Evolutionary conservation across 2,888 invertebrate species (phyloP).

Genomic region (Lymantria monacha): DNA sequence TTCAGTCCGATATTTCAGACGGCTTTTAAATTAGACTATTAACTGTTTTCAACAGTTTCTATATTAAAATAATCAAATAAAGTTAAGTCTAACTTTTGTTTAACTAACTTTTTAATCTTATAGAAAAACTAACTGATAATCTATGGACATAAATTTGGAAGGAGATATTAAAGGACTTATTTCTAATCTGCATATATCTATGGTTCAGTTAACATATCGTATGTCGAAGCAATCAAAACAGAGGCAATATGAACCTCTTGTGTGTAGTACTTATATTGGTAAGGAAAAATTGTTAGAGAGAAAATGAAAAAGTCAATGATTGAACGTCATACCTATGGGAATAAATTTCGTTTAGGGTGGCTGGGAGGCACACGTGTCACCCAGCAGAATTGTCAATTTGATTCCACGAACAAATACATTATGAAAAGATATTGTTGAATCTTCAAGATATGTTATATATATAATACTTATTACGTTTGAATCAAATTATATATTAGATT

Average conservation of each 20-base stretch:
- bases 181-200: slow-evolving; percentile 5
- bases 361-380: slow-evolving; percentile 58
- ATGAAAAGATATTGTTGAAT: slow-evolving; percentile 34
- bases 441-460: slow-evolving; percentile 23
- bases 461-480: slow-evolving; percentile 8
- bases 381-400: slow-evolving; percentile 65
- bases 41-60: too few relatives aligned
- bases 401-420: slow-evolving; percentile 46
- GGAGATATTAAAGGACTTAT: too few relatives aligned
- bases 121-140: too few relatives aligned
- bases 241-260: slow-evolving; percentile 21
- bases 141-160: too few relatives aligned
- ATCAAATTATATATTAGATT: slow-evolving; percentile 16
- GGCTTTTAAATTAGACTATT: background rate
- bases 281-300: slow-evolving; percentile 34
- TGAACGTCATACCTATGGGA: slow-evolving; percentile 77
- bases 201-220: slow-evolving; percentile 13
- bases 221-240: slow-evolving; percentile 28
- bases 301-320: slow-evolving; percentile 68
- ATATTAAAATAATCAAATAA: too few relatives aligned
- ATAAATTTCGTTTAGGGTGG: slow-evolving; percentile 63
- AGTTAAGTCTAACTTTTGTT: too few relatives aligned
- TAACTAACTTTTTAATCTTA: too few relatives aligned
- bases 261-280: slow-evolving; percentile 30
- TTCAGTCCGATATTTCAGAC: background rate